Evolutionary conservation across 2,888 invertebrate species (phyloP).

Genomic region (Protodeltote pygarga): DNA sequence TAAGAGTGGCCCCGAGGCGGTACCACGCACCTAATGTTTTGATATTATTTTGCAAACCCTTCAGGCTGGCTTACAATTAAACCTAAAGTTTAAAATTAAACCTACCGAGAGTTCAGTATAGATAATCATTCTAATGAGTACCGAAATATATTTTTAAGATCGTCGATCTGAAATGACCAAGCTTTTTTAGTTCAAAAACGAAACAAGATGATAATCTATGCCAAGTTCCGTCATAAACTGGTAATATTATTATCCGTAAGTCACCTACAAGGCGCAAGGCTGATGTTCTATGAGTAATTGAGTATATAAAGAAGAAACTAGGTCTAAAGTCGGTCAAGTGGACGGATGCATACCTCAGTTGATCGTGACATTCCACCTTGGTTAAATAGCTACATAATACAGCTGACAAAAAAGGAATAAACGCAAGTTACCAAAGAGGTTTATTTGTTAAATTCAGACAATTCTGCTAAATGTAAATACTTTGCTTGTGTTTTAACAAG

Average conservation of each 20-base stretch:
- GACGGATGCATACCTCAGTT: conserved; percentile 64
- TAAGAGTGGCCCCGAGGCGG: conserved; percentile 15
- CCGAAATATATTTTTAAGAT: too few relatives aligned
- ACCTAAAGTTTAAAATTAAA: too few relatives aligned
- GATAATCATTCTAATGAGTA: too few relatives aligned
- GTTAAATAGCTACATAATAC: conserved; percentile 43
- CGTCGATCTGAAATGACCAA: conserved; percentile 1
- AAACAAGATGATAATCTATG: conserved; percentile 24
- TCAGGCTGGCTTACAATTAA: conserved; percentile 5
- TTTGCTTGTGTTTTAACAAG: conserved; percentile 14
- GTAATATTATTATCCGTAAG: conserved; percentile 27
- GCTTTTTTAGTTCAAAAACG: conserved; percentile 9
- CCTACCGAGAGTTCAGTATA: too few relatives aligned
- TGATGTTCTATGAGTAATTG: conserved; percentile 11
- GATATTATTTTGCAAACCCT: conserved; percentile 14
- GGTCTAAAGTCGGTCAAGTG: conserved; percentile 71
- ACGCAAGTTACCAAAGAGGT: conserved; percentile 5
- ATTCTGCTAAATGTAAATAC: conserved; percentile 4
- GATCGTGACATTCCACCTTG: conserved; percentile 71
- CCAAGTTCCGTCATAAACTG: conserved; percentile 19
- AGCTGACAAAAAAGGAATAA: conserved; percentile 26
- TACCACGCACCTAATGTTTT: conserved; percentile 19
- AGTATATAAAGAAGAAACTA: conserved; percentile 54
- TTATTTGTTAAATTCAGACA: conserved; percentile 18
- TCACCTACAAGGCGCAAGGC: conserved; percentile 46